These are phyloP conservation scores for Drosophila pruinosa DNA, from an alignment of 1,140 invertebrate genomes.

Conservation along the genomic window DNA sequence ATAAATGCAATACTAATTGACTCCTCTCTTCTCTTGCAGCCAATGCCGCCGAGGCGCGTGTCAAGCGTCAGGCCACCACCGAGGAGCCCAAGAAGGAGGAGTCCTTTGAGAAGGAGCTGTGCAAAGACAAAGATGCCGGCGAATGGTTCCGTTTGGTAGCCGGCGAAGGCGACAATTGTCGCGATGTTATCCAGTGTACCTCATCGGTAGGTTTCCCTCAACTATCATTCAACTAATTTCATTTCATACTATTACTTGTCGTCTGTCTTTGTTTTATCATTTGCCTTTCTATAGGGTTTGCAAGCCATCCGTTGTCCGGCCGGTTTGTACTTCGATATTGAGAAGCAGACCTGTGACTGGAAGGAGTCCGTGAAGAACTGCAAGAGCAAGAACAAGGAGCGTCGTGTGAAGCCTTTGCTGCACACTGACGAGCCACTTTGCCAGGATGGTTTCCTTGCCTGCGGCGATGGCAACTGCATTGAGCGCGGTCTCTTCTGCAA, in stretches of 20 bases:
- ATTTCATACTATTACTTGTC: neutral
- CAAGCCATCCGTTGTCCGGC: slow-evolving; percentile 96
- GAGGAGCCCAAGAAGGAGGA: slow-evolving; percentile 90
- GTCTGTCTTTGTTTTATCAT: neutral
- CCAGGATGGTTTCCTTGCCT: slow-evolving; percentile 92
- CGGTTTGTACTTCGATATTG: slow-evolving; percentile 96
- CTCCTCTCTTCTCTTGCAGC: slow-evolving; percentile 20
- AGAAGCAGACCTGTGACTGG: slow-evolving; percentile 98
- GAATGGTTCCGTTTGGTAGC: slow-evolving; percentile 96
- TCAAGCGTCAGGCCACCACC: slow-evolving; percentile 85
- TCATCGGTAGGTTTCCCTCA: slow-evolving; percentile 87
- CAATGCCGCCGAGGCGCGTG: slow-evolving; percentile 84
- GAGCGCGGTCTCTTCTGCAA: slow-evolving; percentile 96
- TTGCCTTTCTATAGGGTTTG: slow-evolving; percentile 86
- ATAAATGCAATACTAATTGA: neutral
- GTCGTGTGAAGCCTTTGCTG: slow-evolving; percentile 93
- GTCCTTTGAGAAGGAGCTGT: slow-evolving; percentile 93
- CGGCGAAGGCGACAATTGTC: slow-evolving; percentile 95
- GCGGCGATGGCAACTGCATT: slow-evolving; percentile 93
- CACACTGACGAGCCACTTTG: slow-evolving; percentile 96
- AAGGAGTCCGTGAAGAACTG: slow-evolving; percentile 97
- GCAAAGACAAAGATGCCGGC: slow-evolving; percentile 97
- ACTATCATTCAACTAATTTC: neutral
- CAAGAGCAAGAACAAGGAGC: slow-evolving; percentile 94
- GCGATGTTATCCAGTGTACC: slow-evolving; percentile 97